Evolutionary conservation across 1,140 invertebrate species (phyloP).

Genomic region (Pectinophora gossypiella): DNA sequence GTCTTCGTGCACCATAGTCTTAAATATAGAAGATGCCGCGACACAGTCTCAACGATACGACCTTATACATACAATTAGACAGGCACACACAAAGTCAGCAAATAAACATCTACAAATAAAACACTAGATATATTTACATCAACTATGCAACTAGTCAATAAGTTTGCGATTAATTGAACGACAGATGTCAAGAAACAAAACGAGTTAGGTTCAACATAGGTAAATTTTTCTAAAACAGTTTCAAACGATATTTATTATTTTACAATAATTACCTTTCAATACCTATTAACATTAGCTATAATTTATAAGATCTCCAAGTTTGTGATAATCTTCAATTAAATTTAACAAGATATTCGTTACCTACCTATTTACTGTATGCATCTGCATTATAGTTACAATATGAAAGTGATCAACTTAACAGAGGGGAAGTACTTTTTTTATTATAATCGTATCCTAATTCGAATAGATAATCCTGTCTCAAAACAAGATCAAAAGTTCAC

Average conservation of each 20-base stretch:
- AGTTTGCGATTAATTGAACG: conserved; percentile 52
- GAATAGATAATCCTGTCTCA: conserved; percentile 63
- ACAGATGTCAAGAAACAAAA: conserved; percentile 56
- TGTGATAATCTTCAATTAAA: conserved; percentile 66
- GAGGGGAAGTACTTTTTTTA: conserved; percentile 48
- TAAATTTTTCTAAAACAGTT: conserved; percentile 74
- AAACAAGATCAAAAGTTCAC: conserved; percentile 72
- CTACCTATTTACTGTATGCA: conserved; percentile 62
- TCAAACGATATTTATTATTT: conserved; percentile 62
- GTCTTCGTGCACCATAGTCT: too few species aligned
- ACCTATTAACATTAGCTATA: conserved; percentile 73
- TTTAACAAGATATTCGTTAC: conserved; percentile 71
- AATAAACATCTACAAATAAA: conserved; percentile 56
- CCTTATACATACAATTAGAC: conserved; percentile 30
- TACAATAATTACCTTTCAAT: conserved; percentile 66
- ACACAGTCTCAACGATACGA: conserved; percentile 12
- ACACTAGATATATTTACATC: conserved; percentile 55
- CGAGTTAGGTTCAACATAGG: conserved; percentile 64
- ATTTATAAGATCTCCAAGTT: conserved; percentile 67
- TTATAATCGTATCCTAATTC: conserved; percentile 56
- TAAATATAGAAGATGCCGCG: not conserved
- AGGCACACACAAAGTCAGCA: conserved; percentile 62
- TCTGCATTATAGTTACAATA: conserved; percentile 40
- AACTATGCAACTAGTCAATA: conserved; percentile 60
- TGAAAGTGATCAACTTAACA: conserved; percentile 53